A percentile compares a stretch with the other conserved stretches of the same genome.
phyloP scores from a whole-genome alignment of 2,797 vertebrate genomes.

The Siniperca undulata region DNA sequence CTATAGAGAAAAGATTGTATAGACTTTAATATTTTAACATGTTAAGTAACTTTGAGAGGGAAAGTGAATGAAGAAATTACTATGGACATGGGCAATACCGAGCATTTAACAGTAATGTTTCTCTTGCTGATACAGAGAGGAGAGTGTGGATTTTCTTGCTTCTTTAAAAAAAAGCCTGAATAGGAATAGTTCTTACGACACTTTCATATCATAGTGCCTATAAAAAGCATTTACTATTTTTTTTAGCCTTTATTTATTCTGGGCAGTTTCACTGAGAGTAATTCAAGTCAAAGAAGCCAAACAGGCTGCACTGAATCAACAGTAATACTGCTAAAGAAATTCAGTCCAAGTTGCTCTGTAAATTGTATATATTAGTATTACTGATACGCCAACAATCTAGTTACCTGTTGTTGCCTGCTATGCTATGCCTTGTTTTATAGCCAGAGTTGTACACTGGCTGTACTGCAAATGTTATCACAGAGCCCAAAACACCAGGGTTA shows the following conservation, averaged over 20 bases:
- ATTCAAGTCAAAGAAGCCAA: background rate
- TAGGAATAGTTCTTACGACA: background rate
- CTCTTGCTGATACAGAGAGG: background rate
- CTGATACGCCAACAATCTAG: background rate
- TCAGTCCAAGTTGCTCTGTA: background rate
- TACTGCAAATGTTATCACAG: no score
- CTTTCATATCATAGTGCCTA: background rate
- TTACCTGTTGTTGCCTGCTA: background rate
- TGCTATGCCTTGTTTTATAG: background rate
- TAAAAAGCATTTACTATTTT: no score
- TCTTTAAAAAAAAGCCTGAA: background rate
- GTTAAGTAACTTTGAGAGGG: background rate
- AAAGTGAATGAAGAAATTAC: background rate
- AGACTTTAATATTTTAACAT: background rate
- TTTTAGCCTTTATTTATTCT: background rate
- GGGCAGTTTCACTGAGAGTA: background rate
- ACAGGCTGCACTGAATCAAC: background rate
- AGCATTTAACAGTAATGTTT: background rate
- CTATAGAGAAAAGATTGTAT: background rate
- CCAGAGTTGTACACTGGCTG: background rate
- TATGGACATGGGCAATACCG: background rate
- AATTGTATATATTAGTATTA: slow-evolving; percentile 4
- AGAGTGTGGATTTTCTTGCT: background rate
- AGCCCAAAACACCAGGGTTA: background rate
- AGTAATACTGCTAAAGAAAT: background rate